phyloP scores from a whole-genome alignment of 2,113 vertebrate species.

The Antechinus flavipes region DNA sequence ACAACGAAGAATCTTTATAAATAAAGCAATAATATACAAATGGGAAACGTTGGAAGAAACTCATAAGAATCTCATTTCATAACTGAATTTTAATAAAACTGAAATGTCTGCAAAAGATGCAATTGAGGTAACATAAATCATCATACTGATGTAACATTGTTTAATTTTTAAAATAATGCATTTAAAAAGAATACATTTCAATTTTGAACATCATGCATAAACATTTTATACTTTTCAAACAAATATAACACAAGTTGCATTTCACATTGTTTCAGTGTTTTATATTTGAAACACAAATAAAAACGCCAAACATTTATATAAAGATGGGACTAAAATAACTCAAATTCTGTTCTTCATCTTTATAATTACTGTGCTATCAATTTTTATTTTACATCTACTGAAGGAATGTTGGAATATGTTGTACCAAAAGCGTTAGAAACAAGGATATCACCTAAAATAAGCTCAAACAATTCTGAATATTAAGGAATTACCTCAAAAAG shows the following conservation, averaged over 20 bases:
- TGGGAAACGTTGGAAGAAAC: not conserved
- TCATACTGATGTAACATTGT: not conserved
- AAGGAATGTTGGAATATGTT: not conserved
- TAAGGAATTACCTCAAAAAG: constrained; percentile 5
- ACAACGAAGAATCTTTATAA: not conserved
- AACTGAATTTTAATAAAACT: not conserved
- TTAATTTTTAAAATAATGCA: not conserved
- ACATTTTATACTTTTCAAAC: not conserved
- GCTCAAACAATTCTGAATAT: constrained; percentile 3
- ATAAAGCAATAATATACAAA: not conserved
- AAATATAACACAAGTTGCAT: not conserved
- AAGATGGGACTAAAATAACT: not conserved
- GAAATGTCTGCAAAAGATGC: not conserved
- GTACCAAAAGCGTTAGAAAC: not conserved
- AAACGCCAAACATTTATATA: constrained; percentile 16
- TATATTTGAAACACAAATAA: not conserved
- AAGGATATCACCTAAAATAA: not conserved
- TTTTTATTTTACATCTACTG: constrained; percentile 2
- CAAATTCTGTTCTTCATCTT: not conserved
- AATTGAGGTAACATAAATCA: not conserved
- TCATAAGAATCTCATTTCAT: not conserved
- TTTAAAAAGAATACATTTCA: constrained; percentile 1
- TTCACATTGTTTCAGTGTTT: not conserved
- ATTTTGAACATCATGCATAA: not conserved
- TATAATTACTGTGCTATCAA: not conserved